Percentiles rank a stretch among this genome's conserved stretches.
These are phyloP conservation scores for Labia minor DNA, from an alignment of 2,888 invertebrate species.

Conservation along the genomic window DNA sequence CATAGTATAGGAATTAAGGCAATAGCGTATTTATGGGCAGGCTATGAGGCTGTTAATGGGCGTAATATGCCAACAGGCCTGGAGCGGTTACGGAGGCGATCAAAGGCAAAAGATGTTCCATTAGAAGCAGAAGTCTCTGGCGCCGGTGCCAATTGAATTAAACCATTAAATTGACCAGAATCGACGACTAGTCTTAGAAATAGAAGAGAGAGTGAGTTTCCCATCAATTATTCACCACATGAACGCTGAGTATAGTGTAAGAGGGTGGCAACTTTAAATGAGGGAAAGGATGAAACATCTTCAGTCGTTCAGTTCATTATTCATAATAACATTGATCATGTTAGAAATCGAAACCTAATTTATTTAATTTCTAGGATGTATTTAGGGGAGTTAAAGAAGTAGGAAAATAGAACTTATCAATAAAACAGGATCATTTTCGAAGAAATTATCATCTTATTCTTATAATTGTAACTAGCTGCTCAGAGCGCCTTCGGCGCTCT, in stretches of 20 bases:
- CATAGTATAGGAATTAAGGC: background rate
- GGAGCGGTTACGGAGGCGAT: conserved; percentile 5
- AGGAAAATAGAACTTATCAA: too few species aligned
- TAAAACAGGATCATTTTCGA: too few species aligned
- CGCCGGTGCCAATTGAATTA: conserved; percentile 13
- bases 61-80: conserved; percentile 13
- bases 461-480: too few species aligned
- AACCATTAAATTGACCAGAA: conserved; percentile 13
- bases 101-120: conserved; percentile 13
- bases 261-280: background rate
- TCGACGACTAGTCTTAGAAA: background rate
- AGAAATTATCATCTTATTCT: too few species aligned
- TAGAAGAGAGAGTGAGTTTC: background rate
- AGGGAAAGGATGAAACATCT: too few species aligned
- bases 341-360: too few species aligned
- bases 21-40: background rate
- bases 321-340: too few species aligned
- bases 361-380: too few species aligned
- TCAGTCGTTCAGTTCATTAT: too few species aligned
- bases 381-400: too few species aligned
- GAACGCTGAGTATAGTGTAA: background rate
- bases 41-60: background rate
- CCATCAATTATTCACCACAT: conserved; percentile 7
- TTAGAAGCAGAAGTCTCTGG: conserved; percentile 13
- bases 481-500: too few species aligned